Conservation (phyloP, 2,797 vertebrate genomes). For the Triplophysa yarkandensis region DNA sequence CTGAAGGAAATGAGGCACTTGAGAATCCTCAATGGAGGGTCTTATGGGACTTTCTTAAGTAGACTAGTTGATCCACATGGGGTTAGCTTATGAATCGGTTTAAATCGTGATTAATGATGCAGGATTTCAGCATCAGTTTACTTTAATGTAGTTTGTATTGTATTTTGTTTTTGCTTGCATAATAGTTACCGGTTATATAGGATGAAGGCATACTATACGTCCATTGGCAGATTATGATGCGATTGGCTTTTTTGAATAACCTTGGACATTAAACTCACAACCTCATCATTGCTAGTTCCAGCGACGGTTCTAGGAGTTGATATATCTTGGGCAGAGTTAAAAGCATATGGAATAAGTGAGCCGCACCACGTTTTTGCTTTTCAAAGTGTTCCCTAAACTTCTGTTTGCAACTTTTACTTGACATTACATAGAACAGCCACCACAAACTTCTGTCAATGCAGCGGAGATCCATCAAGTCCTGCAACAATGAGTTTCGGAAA, state of each 20-base stretch:
- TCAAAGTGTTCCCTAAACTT: too few species aligned
- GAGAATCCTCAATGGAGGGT: conserved; percentile 26
- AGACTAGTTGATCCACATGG: background rate
- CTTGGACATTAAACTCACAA: background rate
- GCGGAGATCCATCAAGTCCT: background rate
- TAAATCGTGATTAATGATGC: background rate
- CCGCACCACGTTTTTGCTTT: too few species aligned
- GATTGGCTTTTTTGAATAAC: too few species aligned
- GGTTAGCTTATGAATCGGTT: background rate
- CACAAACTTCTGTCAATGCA: conserved; percentile 6
- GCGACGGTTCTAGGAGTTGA: too few species aligned
- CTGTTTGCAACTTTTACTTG: conserved; percentile 10
- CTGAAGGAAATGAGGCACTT: too few species aligned
- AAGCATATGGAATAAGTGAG: too few species aligned
- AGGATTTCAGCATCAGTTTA: too few species aligned
- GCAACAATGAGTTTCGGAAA: background rate
- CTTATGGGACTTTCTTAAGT: background rate
- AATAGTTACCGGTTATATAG: too few species aligned
- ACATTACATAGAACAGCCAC: conserved; percentile 19
- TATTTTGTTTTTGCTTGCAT: background rate
- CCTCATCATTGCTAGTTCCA: background rate
- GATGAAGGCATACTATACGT: background rate
- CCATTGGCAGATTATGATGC: too few species aligned
- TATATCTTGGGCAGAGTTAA: too few species aligned
- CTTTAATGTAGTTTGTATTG: background rate